These are phyloP conservation scores for Rhagophthalmus giganteus DNA, from an alignment of 2,888 invertebrate species.

Conservation along the genomic window DNA sequence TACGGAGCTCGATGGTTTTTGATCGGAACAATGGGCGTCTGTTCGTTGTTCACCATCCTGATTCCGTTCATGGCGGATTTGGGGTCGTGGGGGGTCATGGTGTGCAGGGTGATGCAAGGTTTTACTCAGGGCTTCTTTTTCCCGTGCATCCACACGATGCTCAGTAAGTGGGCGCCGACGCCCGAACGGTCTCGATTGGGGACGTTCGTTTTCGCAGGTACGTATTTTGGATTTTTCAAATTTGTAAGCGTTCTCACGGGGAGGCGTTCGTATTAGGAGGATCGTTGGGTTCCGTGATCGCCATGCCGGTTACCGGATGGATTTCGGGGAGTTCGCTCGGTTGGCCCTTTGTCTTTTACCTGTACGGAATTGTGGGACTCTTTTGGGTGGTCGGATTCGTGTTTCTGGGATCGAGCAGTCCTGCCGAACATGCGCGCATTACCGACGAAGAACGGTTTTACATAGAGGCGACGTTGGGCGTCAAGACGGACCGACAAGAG, in stretches of 20 bases:
- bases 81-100: conserved; percentile 64
- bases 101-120: conserved; percentile 70
- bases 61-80: conserved; percentile 68
- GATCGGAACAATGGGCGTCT: conserved; percentile 59
- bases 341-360: conserved; percentile 77
- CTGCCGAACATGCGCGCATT: conserved; percentile 62
- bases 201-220: conserved; percentile 64
- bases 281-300: conserved; percentile 76
- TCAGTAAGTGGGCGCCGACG: conserved; percentile 76
- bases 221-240: too few relatives aligned
- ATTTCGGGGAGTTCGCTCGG: conserved; percentile 67
- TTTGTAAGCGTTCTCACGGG: background rate
- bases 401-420: conserved; percentile 65
- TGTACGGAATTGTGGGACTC: conserved; percentile 64
- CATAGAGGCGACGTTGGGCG: conserved; percentile 56
- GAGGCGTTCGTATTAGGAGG: conserved; percentile 56
- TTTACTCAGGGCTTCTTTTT: conserved; percentile 71
- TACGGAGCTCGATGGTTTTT: conserved; percentile 73
- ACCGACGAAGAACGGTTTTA: conserved; percentile 63
- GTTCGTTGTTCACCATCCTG: conserved; percentile 65
- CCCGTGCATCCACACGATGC: conserved; percentile 69
- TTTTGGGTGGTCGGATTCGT: conserved; percentile 63
- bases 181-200: conserved; percentile 70
- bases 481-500: too few relatives aligned
- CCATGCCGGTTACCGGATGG: conserved; percentile 69